Evolutionary conservation across 2,113 vertebrate species (phyloP), one percentile per base, ranked within the genome.

Genomic region (Spermophilus dauricus): DNA sequence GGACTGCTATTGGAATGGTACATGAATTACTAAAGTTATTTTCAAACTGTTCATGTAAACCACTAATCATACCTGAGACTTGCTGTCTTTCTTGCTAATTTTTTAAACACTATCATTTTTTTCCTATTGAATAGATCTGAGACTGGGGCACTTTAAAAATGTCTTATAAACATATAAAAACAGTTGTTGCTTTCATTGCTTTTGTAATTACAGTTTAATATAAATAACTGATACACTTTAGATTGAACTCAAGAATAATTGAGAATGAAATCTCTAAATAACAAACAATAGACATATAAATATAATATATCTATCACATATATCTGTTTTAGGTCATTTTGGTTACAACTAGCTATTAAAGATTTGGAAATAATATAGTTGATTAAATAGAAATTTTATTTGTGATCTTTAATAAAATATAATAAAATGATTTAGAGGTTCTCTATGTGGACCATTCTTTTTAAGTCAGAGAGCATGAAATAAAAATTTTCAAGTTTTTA

Each of bases 331-430:
- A 58, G 14, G 85, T 76, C 24, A 86, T 95, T 73, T 72, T 58
- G 30, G 73, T 30, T 65, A 56, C 28, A 75, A n/a, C 20, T 8
- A 69, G 8, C 37, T 96, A 9, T 87, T 75, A 69, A 37, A 18
- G 53, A 80, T 84, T 91, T 86, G 14, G 24, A 12, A 28, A 84
- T 80, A 95, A 65, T 88, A 81, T 26, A 39, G 26, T 63, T 81
- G n/a, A 86, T 82, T 92, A 83, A 91, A 28, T 70, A 6, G 78
- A 86, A 92, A 92, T 89, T 39, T 93, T 20, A 89, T 42, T 86
- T 88, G 8, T 96, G 82, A 70, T 67, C 1, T 89, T 95, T 90
- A 83, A 82, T 72, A 90, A 95, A 81, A 73, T 85, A 58, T 5
- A 93, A 56, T 72, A 58, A 14, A 81, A 26, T 34, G 17, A 67